Evolutionary conservation across 2,113 vertebrate species (phyloP).

Genomic region (Athene cunicularia): DNA sequence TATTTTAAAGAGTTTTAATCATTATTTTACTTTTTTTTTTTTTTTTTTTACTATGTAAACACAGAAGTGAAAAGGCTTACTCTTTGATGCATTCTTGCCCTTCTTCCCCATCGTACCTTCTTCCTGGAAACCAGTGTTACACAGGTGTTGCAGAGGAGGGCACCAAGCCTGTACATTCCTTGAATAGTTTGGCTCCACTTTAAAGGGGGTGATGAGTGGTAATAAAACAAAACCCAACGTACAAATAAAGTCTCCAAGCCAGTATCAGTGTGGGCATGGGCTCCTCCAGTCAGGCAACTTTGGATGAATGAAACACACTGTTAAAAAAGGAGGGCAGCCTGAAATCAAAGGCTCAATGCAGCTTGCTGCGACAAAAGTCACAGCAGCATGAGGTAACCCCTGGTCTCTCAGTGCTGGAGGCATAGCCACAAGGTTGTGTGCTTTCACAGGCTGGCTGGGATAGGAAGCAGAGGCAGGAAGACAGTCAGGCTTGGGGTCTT

Average conservation of each 20-base stretch:
- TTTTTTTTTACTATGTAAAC: neutral
- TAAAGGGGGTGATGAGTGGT: neutral
- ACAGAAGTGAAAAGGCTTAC: neutral
- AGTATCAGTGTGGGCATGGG: neutral
- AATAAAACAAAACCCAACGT: neutral
- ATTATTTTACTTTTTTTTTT: neutral
- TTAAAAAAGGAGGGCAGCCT: neutral
- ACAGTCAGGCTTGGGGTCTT: neutral
- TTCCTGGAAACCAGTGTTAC: neutral
- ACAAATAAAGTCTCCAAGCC: neutral
- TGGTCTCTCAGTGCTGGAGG: neutral
- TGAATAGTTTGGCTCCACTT: neutral
- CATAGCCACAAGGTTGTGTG: neutral
- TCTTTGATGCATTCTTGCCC: neutral
- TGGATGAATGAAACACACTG: neutral
- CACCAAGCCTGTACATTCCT: slow-evolving; percentile 4
- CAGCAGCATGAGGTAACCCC: neutral
- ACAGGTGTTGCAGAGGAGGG: neutral
- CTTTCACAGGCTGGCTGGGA: neutral
- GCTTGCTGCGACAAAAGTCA: neutral
- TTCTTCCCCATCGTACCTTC: neutral
- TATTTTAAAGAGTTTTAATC: slow-evolving; percentile 13
- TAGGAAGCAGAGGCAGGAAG: neutral
- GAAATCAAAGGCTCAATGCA: neutral
- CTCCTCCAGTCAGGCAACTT: neutral